Base-by-base conservation (phyloP, 2,888 invertebrate species). In the Neuroscelio doddi region DNA sequence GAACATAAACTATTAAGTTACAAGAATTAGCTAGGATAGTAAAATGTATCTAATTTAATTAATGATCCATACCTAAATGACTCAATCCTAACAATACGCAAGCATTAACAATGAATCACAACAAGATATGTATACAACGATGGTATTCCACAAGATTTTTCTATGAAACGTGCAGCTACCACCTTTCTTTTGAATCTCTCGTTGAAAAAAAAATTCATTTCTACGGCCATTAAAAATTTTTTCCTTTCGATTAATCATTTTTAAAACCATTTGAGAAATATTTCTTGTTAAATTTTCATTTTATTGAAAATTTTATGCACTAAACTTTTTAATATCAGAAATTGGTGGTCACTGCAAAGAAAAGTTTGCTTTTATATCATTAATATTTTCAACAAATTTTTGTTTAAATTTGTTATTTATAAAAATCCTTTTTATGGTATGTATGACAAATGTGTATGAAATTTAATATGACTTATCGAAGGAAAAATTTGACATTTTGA, bases 81-180 rank as follows among this genome's bases (percentile, higher is more conserved):
- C 83, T 84, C 83, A 83, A 82, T 84, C 84, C 84, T 84, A 84
- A 83, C 80, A 83, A 84, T 82, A 84, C 82, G 84, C 84, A 84
- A 84, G 84, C 84, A 84, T 84, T 84, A 83, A 84, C 84, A 84
- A 84, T 84, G 84, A 84, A 84, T 83, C 80, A 84, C 82, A 84
- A 84, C 84, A 83, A 84, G 80, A 83, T 84, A 82, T 82, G 83
- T 83, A 82, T 83, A 84, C 83, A 82, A 80, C 79, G 82, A 83
- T 82, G 79, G 74, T 77, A 79, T 75, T 80, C 70, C 79, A 78
- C 77, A 75, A 77, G 74, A 80, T 80, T 71, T 80, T 78, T 74
- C 72, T 79, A 75, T 79, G 74, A 76, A 77, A 76, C 77, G 75
- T 80, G 78, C 78, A 78, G 79, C 78, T 73, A 75, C 77, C 77